Evolutionary conservation across 2,797 vertebrate species (phyloP).

Genomic region (Mormyrops boulengeri): DNA sequence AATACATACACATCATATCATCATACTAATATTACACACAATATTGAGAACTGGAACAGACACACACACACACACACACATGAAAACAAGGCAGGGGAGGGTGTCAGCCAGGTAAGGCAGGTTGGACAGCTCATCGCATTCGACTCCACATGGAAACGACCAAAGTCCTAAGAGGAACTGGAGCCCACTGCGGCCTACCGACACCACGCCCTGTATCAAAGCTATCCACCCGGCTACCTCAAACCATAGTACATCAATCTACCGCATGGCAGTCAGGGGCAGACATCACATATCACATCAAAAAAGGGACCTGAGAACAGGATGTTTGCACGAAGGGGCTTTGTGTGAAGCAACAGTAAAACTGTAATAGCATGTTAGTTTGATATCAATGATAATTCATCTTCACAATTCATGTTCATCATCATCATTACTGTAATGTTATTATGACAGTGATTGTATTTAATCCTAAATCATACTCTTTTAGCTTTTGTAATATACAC

Average conservation of each 20-base stretch:
- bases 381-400: neutral
- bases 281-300: neutral
- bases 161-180: neutral
- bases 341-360: neutral
- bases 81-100: neutral
- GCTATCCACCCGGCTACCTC: neutral
- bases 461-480: neutral
- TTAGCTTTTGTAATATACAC: neutral
- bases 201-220: neutral
- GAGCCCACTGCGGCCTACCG: neutral
- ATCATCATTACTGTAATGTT: neutral
- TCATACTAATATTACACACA: neutral
- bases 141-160: neutral
- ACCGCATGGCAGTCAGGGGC: neutral
- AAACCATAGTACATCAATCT: neutral
- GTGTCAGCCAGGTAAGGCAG: neutral
- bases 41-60: neutral
- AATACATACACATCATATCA: slow-evolving; percentile 52
- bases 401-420: neutral
- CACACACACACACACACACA: neutral
- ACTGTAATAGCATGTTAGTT: neutral
- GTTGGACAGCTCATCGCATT: neutral
- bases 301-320: neutral
- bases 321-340: neutral
- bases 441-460: neutral